Percentiles rank a stretch among this genome's conserved stretches.
Conservation (phyloP, 2,888 invertebrate species). For the Dusona sp. region DNA sequence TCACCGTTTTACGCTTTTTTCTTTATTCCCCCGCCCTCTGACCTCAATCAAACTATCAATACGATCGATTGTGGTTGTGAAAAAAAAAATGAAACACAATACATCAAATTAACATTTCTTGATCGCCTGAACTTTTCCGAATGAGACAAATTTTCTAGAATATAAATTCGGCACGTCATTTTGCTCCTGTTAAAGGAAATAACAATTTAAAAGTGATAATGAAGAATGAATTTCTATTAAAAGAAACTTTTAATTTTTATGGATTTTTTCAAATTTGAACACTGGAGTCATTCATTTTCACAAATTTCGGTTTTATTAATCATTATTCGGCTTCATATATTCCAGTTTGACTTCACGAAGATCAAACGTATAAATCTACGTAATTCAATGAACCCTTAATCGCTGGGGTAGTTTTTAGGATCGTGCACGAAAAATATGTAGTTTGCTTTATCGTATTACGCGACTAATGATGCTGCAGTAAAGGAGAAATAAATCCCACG, state of each 20-base stretch:
- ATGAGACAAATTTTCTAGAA: neutral
- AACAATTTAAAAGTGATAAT: too few relatives aligned
- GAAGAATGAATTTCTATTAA: too few relatives aligned
- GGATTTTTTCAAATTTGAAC: too few relatives aligned
- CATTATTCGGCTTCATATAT: neutral
- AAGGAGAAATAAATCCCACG: conserved; percentile 67
- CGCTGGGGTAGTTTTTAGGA: conserved; percentile 8
- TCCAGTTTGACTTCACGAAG: neutral
- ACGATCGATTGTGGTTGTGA: conserved; percentile 68
- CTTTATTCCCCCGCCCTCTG: conserved; percentile 22
- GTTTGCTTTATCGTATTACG: conserved; percentile 50
- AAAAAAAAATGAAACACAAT: conserved; percentile 11
- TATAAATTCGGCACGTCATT: neutral
- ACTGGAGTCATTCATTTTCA: too few relatives aligned
- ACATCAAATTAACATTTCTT: neutral
- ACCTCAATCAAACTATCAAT: conserved; percentile 58
- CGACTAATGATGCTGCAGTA: conserved; percentile 64
- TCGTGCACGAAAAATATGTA: conserved; percentile 8
- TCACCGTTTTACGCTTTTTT: conserved; percentile 68
- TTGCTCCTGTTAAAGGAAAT: too few relatives aligned
- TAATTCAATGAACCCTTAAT: conserved; percentile 39
- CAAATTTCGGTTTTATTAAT: neutral
- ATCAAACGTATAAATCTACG: conserved; percentile 32
- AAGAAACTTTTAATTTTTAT: neutral
- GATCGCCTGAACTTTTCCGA: neutral